A percentile compares a stretch with the other conserved stretches of the same genome.
Conservation (phyloP, 2,888 invertebrate genomes). For the Hymenopus coronatus region DNA sequence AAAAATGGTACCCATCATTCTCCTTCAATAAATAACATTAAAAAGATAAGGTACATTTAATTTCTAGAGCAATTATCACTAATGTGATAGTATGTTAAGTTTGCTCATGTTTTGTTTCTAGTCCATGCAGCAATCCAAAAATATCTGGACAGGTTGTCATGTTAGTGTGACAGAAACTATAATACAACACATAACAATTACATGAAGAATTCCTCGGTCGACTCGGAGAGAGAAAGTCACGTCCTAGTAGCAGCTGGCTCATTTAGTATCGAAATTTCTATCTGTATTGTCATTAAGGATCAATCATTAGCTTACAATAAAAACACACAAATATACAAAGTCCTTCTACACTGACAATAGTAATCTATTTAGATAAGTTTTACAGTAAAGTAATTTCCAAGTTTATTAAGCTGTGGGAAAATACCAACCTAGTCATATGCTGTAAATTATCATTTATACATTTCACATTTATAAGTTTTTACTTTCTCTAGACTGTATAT, state of each 20-base stretch:
- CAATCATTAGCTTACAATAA: neutral
- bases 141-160: neutral
- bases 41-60: neutral
- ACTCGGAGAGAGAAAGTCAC: conserved; percentile 78
- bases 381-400: too few species aligned
- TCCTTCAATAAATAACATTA: neutral
- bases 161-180: neutral
- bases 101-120: neutral
- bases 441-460: too few species aligned
- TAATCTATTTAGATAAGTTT: too few species aligned
- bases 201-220: conserved; percentile 78
- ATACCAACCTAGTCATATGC: too few species aligned
- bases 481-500: too few species aligned
- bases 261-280: conserved; percentile 87
- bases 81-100: neutral
- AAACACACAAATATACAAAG: neutral
- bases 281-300: conserved; percentile 43
- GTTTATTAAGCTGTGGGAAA: too few species aligned
- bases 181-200: conserved; percentile 46
- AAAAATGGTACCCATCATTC: neutral
- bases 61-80: neutral
- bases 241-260: conserved; percentile 67
- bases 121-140: neutral
- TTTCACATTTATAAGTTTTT: too few species aligned
- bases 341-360: too few species aligned